A percentile compares a stretch with the other conserved stretches of the same genome.
Evolutionary conservation across 2,797 vertebrate genomes (phyloP).

Genomic region (Cyprinodon diabolis): DNA sequence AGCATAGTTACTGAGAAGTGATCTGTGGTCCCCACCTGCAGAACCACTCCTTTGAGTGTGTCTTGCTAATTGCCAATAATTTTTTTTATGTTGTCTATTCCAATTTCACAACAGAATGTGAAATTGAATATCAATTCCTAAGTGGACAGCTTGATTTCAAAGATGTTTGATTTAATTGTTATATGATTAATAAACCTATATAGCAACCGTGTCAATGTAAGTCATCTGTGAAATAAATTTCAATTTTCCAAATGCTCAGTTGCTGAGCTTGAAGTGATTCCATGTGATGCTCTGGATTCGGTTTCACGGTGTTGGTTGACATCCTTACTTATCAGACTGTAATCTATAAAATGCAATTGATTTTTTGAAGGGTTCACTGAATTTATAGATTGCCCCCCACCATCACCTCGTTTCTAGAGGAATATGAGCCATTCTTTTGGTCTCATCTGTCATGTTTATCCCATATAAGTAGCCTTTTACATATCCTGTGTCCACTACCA

Average conservation of each 20-base stretch:
- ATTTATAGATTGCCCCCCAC: conserved; percentile 40
- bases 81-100: too few relatives aligned
- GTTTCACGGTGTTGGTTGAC: conserved; percentile 45
- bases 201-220: conserved; percentile 28
- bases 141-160: too few relatives aligned
- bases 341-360: conserved; percentile 43
- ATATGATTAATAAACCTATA: conserved; percentile 69
- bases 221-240: conserved; percentile 4
- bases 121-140: too few relatives aligned
- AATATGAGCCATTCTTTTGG: conserved; percentile 23
- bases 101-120: too few relatives aligned
- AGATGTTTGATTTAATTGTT: too few relatives aligned
- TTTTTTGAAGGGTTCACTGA: conserved; percentile 34
- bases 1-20: too few relatives aligned
- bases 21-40: too few relatives aligned
- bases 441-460: conserved; percentile 43
- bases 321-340: conserved; percentile 50
- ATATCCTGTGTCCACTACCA: background rate
- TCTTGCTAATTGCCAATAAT: too few relatives aligned
- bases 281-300: conserved; percentile 16
- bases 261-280: background rate
- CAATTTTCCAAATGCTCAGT: background rate
- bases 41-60: too few relatives aligned
- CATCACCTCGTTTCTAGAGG: conserved; percentile 31
- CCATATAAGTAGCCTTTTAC: conserved; percentile 20